Evolutionary conservation across 2,797 vertebrate genomes (phyloP).

Genomic region (Gephyroberyx darwinii): DNA sequence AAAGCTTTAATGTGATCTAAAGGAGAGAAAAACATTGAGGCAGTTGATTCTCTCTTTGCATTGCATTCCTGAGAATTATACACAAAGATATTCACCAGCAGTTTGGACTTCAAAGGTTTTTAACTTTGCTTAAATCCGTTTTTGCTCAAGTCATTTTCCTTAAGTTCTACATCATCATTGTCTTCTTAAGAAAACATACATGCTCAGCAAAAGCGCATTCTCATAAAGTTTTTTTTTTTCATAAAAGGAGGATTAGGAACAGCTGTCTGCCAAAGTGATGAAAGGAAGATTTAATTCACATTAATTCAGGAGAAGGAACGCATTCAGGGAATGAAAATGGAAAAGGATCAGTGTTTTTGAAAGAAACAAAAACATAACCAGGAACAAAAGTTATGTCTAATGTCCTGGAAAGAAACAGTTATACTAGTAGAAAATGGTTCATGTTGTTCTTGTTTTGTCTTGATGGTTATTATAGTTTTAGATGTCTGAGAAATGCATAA

Average conservation of each 20-base stretch:
- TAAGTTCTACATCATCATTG: background rate
- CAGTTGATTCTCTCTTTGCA: background rate
- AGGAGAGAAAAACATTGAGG: background rate
- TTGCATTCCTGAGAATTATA: background rate
- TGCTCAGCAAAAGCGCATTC: slow-evolving; percentile 13
- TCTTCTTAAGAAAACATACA: slow-evolving; percentile 13
- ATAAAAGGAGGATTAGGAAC: slow-evolving; percentile 23
- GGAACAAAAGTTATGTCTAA: slow-evolving; percentile 26
- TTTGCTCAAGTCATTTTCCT: background rate
- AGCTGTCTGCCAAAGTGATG: slow-evolving; percentile 45
- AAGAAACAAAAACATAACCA: slow-evolving; percentile 36
- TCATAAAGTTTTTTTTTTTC: background rate
- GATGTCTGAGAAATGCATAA: background rate
- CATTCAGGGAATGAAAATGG: slow-evolving; percentile 36
- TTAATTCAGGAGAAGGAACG: slow-evolving; percentile 37
- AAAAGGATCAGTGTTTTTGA: slow-evolving; percentile 8
- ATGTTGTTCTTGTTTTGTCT: background rate
- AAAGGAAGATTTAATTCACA: slow-evolving; percentile 40
- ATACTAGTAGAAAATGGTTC: slow-evolving; percentile 19
- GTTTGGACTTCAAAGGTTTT: slow-evolving; percentile 12
- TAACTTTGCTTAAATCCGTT: slow-evolving; percentile 11
- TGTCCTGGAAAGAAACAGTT: slow-evolving; percentile 25
- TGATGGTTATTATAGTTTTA: background rate
- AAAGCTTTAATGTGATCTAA: background rate
- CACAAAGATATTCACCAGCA: too few species aligned